Percentiles rank a stretch among this genome's conserved stretches.
phyloP scores from a whole-genome alignment of 2,888 invertebrate species.

The Melieria picta region DNA sequence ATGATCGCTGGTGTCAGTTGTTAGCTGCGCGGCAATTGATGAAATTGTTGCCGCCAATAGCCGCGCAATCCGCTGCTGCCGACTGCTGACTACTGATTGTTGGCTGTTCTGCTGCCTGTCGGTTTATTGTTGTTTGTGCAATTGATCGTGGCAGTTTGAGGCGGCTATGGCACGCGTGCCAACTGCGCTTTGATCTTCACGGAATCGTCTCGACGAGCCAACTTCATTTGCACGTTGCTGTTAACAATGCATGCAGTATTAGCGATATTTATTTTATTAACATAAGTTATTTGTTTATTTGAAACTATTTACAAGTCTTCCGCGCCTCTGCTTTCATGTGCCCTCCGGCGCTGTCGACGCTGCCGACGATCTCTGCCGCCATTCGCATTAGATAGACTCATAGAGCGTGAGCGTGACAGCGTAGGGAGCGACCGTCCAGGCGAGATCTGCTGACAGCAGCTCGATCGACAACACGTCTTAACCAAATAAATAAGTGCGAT shows the following conservation, averaged over 20 bases:
- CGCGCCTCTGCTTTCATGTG: background rate
- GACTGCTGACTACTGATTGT: constrained; percentile 3
- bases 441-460: too few species aligned
- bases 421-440: too few species aligned
- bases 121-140: background rate
- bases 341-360: too few species aligned
- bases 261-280: constrained; percentile 34
- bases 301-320: constrained; percentile 31
- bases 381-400: too few species aligned
- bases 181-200: background rate
- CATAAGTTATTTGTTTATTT: constrained; percentile 37
- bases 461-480: too few species aligned
- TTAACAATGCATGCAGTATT: constrained; percentile 8
- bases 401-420: too few species aligned
- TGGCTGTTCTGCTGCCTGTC: background rate
- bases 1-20: background rate
- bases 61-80: background rate
- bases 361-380: too few species aligned
- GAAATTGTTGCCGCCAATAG: constrained; percentile 20
- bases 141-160: background rate
- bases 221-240: constrained; percentile 11
- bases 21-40: constrained; percentile 1
- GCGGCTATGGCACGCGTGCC: too few species aligned
- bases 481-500: too few species aligned
- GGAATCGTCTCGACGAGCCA: constrained; percentile 3